Evolutionary conservation across 2,888 invertebrate genomes (phyloP).

Genomic region (Therioaphis trifolii): DNA sequence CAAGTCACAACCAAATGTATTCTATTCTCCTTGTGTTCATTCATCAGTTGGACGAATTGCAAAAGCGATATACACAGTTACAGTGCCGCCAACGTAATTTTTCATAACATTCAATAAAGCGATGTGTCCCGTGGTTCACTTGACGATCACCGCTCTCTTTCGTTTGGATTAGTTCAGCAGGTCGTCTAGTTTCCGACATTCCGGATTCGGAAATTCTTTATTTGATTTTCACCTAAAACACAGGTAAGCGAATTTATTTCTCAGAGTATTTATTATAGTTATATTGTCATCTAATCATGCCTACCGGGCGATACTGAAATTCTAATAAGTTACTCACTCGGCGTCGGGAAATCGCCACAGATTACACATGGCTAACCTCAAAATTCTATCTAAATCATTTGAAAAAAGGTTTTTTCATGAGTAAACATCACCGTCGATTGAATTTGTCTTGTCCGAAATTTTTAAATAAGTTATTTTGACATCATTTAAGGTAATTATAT

Average conservation of each 20-base stretch:
- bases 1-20: no score
- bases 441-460: neutral
- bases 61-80: neutral
- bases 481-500: neutral
- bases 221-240: neutral
- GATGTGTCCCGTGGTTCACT: neutral
- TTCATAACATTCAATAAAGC: no score
- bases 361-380: slow-evolving; percentile 60
- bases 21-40: neutral
- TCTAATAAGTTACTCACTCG: neutral
- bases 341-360: neutral
- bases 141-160: slow-evolving; percentile 15
- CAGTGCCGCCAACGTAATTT: neutral
- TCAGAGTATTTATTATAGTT: neutral
- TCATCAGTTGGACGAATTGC: neutral
- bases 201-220: slow-evolving; percentile 15
- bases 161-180: neutral
- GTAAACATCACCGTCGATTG: neutral
- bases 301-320: no score
- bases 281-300: no score
- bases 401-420: neutral
- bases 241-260: neutral
- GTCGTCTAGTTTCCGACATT: neutral
- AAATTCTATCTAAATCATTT: slow-evolving; percentile 6
- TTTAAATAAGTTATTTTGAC: neutral